These are phyloP conservation scores for Bembecia ichneumoniformis DNA, from an alignment of 2,888 invertebrate genomes.

Conservation along the genomic window DNA sequence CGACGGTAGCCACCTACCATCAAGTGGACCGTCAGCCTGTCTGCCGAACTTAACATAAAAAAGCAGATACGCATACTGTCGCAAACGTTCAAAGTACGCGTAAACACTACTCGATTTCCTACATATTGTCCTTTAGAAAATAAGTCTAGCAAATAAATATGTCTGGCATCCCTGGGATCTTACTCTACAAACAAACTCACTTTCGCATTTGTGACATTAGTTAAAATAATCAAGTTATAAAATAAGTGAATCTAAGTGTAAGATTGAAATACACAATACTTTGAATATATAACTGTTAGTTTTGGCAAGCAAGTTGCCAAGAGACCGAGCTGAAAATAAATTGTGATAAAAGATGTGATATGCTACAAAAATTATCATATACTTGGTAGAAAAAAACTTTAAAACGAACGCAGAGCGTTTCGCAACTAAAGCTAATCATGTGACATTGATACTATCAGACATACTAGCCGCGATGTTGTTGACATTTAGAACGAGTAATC, in stretches of 20 bases:
- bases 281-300: background rate
- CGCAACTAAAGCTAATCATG: background rate
- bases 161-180: too few relatives aligned
- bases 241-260: background rate
- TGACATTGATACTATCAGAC: background rate
- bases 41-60: too few relatives aligned
- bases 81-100: too few relatives aligned
- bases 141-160: too few relatives aligned
- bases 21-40: too few relatives aligned
- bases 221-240: too few relatives aligned
- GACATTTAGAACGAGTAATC: background rate
- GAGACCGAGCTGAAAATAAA: background rate
- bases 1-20: too few relatives aligned
- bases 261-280: background rate
- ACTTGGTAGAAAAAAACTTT: background rate
- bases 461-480: background rate
- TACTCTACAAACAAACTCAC: too few relatives aligned
- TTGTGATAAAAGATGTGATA: background rate
- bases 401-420: background rate
- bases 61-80: too few relatives aligned
- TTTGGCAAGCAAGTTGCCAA: background rate
- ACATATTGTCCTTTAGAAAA: too few relatives aligned
- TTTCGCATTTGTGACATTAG: too few relatives aligned
- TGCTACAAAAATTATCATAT: background rate
- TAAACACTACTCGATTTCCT: too few relatives aligned